These are phyloP conservation scores for Doryteuthis pealeii DNA, from an alignment of 1,140 invertebrate genomes.

Conservation along the genomic window DNA sequence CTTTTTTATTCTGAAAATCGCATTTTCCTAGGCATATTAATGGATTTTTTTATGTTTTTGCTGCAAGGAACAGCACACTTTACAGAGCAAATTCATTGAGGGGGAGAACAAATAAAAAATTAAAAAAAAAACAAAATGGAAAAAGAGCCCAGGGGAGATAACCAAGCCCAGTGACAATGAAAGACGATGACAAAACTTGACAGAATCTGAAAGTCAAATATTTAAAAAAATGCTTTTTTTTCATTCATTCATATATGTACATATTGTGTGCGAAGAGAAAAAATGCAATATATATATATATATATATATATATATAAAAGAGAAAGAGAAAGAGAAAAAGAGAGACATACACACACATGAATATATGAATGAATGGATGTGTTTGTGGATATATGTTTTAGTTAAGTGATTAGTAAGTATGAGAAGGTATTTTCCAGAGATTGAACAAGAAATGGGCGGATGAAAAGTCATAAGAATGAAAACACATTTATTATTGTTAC, in stretches of 20 bases:
- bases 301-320: too few species aligned
- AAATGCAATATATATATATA: too few species aligned
- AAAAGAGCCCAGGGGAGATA: too few species aligned
- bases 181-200: not conserved
- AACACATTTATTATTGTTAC: not conserved
- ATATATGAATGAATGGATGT: not conserved
- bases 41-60: too few species aligned
- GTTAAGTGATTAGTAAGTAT: not conserved
- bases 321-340: too few species aligned
- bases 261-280: not conserved
- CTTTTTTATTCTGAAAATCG: too few species aligned
- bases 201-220: not conserved
- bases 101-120: too few species aligned
- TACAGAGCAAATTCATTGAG: too few species aligned
- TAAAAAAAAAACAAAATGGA: too few species aligned
- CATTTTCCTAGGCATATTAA: too few species aligned
- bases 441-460: not conserved
- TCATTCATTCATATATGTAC: too few species aligned
- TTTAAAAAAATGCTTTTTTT: not conserved
- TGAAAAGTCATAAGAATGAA: not conserved
- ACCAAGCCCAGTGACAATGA: not conserved
- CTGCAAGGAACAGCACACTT: too few species aligned
- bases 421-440: not conserved
- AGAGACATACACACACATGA: conserved; percentile 1
- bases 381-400: conserved; percentile 7